Evolutionary conservation across 2,888 invertebrate genomes (phyloP).

Genomic region (Anagyrus pseudococci): DNA sequence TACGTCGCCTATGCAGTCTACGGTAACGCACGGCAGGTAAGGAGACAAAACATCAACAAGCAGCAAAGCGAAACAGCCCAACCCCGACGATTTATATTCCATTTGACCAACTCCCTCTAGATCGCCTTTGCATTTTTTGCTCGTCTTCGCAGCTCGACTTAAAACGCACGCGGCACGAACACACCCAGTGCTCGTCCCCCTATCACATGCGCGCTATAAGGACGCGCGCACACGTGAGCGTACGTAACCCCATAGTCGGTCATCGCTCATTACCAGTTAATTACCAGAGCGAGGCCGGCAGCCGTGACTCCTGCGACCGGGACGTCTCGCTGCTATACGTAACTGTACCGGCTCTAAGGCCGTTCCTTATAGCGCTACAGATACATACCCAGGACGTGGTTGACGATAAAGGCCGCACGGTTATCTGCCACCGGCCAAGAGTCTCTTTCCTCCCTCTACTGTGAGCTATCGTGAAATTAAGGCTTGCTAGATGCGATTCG

Average conservation of each 20-base stretch:
- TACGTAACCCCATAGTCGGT: slow-evolving; percentile 45
- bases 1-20: too few species aligned
- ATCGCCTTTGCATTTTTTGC: too few species aligned
- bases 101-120: too few species aligned
- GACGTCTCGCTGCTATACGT: slow-evolving; percentile 43
- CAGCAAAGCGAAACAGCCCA: too few species aligned
- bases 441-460: slow-evolving; percentile 12
- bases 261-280: slow-evolving; percentile 55
- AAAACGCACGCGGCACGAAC: too few species aligned
- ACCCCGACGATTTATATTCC: too few species aligned
- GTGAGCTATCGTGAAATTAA: slow-evolving; percentile 5
- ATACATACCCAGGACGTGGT: slow-evolving; percentile 5
- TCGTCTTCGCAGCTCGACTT: too few species aligned
- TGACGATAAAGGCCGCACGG: slow-evolving; percentile 26
- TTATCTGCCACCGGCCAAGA: not conserved
- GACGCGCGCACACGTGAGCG: not conserved
- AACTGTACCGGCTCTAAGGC: slow-evolving; percentile 43
- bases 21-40: too few species aligned
- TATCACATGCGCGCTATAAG: too few species aligned
- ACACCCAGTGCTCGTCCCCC: too few species aligned
- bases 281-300: slow-evolving; percentile 49
- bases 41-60: too few species aligned
- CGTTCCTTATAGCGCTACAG: too few species aligned
- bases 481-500: not conserved
- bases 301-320: slow-evolving; percentile 45